Evolutionary conservation across 2,888 invertebrate species (phyloP).

Genomic region (Amiota communis): DNA sequence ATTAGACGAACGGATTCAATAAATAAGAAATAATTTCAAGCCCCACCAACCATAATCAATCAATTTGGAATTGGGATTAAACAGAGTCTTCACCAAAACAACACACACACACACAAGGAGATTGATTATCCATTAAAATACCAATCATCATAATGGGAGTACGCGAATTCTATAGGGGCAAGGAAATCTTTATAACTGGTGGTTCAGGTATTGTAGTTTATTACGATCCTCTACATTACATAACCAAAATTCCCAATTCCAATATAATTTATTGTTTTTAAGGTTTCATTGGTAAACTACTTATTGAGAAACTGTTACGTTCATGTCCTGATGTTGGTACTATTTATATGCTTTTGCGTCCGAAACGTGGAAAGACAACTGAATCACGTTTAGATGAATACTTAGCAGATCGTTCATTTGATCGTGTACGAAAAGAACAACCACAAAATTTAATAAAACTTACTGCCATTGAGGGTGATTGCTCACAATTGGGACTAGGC

Average conservation of each 20-base stretch:
- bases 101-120: no score
- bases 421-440: slow-evolving; percentile 73
- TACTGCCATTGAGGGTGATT: slow-evolving; percentile 79
- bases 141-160: slow-evolving; percentile 70
- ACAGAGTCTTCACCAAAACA: no score
- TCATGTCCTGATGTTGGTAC: slow-evolving; percentile 83
- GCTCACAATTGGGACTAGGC: slow-evolving; percentile 76
- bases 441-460: slow-evolving; percentile 78
- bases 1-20: no score
- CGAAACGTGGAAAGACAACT: slow-evolving; percentile 80
- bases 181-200: slow-evolving; percentile 86
- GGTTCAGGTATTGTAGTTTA: slow-evolving; percentile 76
- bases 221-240: no score
- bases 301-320: slow-evolving; percentile 90
- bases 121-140: neutral
- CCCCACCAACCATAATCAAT: neutral
- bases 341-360: slow-evolving; percentile 85
- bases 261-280: neutral
- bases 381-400: slow-evolving; percentile 79
- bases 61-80: no score
- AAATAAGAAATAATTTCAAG: neutral
- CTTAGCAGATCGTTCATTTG: slow-evolving; percentile 74
- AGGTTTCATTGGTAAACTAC: slow-evolving; percentile 92
- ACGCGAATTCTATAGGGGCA: slow-evolving; percentile 79
- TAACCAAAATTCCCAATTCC: neutral